Percentiles rank a stretch among this genome's conserved stretches.
phyloP scores from a whole-genome alignment of 1,140 invertebrate species.

The Colletes latitarsis region DNA sequence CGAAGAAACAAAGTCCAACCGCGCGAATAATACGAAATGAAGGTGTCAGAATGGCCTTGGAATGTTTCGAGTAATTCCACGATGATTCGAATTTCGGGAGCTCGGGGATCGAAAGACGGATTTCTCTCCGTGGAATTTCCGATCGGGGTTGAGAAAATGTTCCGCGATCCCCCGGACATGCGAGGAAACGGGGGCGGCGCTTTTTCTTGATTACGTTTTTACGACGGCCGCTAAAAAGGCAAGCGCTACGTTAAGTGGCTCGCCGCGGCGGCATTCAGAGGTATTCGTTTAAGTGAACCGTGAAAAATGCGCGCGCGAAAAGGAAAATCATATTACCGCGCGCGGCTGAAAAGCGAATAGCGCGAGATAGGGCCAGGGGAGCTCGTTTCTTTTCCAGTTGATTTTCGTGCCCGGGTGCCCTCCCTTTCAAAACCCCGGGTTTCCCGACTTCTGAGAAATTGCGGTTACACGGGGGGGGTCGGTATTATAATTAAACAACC shows the following conservation, averaged over 20 bases:
- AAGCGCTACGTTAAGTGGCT: slow-evolving; percentile 22
- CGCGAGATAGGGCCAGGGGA: background rate
- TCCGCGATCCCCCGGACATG: too few species aligned
- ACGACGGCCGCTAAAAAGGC: slow-evolving; percentile 17
- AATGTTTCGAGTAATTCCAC: too few species aligned
- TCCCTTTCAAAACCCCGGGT: background rate
- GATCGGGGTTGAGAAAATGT: too few species aligned
- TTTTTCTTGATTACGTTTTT: slow-evolving; percentile 25
- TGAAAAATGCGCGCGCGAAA: slow-evolving; percentile 21
- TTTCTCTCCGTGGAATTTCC: too few species aligned
- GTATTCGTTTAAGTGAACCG: slow-evolving; percentile 20
- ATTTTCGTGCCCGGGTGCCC: background rate
- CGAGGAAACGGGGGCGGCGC: background rate
- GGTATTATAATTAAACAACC: slow-evolving; percentile 6
- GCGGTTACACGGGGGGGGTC: background rate
- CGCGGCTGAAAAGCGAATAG: background rate
- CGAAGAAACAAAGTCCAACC: too few species aligned
- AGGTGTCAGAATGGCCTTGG: too few species aligned
- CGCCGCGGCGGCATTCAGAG: slow-evolving; percentile 4
- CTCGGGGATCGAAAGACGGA: too few species aligned
- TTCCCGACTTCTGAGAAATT: background rate
- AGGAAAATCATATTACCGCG: slow-evolving; percentile 15
- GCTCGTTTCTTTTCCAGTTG: background rate
- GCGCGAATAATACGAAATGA: too few species aligned
- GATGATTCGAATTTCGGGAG: too few species aligned